phyloP scores from a whole-genome alignment of 2,113 vertebrate genomes.

The Bucco capensis region DNA sequence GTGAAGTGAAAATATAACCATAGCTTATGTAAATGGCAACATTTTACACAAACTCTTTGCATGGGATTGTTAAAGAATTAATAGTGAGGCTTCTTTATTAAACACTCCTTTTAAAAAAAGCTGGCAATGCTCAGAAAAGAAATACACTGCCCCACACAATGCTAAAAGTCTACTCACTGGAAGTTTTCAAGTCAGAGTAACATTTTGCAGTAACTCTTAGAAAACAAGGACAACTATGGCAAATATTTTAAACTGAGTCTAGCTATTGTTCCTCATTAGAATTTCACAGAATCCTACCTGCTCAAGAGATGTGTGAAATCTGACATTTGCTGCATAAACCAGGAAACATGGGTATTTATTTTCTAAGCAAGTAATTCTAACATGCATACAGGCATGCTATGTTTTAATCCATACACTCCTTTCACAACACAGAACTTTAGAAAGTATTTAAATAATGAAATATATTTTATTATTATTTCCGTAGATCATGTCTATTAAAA shows the following conservation, averaged over 20 bases:
- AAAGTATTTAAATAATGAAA: neutral
- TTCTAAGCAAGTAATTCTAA: neutral
- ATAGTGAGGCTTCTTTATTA: slow-evolving; percentile 22
- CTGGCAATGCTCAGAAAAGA: neutral
- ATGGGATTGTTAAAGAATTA: slow-evolving; percentile 22
- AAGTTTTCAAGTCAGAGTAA: neutral
- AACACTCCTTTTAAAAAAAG: slow-evolving; percentile 3
- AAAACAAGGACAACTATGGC: neutral
- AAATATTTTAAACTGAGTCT: neutral
- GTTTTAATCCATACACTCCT: neutral
- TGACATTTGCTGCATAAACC: neutral
- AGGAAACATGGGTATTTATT: neutral
- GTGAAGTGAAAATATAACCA: slow-evolving; percentile 20
- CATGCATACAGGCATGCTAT: neutral
- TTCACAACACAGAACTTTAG: neutral
- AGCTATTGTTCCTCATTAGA: neutral
- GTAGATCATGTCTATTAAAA: neutral
- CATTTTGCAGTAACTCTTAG: neutral
- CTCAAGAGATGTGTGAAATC: neutral
- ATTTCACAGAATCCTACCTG: neutral
- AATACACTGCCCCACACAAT: neutral
- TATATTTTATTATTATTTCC: neutral
- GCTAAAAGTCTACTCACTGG: neutral
- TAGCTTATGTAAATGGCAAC: slow-evolving; percentile 15
- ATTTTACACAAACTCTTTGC: slow-evolving; percentile 18